Evolutionary conservation across 1,140 invertebrate genomes (phyloP).

Genomic region (Cepaea nemoralis): DNA sequence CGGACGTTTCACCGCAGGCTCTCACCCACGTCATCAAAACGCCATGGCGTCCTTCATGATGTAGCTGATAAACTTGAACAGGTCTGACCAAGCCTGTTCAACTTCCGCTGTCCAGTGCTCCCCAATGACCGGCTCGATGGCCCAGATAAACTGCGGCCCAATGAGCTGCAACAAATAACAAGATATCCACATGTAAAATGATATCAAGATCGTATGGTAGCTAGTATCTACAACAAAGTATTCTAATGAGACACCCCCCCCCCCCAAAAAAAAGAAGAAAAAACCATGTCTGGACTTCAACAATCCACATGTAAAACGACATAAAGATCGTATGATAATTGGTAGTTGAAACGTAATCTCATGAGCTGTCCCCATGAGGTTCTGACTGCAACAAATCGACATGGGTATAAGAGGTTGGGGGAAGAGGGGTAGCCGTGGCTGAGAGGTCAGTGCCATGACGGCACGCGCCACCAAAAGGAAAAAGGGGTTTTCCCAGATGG

Average conservation of each 20-base stretch:
- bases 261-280: too few species aligned
- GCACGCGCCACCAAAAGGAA: too few species aligned
- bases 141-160: conserved; percentile 74
- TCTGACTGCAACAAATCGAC: too few species aligned
- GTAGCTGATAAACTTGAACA: conserved; percentile 73
- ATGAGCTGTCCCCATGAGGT: conserved; percentile 63
- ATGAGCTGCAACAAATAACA: conserved; percentile 71
- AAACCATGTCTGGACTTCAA: not conserved
- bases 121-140: conserved; percentile 74
- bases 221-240: too few species aligned
- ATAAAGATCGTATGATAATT: not conserved
- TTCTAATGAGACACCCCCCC: conserved; percentile 69
- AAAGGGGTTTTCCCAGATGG: too few species aligned
- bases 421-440: too few species aligned
- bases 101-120: conserved; percentile 72
- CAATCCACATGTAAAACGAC: not conserved
- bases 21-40: too few species aligned
- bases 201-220: not conserved
- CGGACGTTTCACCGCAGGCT: too few species aligned
- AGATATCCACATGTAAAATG: not conserved
- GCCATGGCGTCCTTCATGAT: conserved; percentile 68
- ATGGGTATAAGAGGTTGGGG: too few species aligned
- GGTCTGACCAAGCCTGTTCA: conserved; percentile 73
- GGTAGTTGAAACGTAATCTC: too few species aligned
- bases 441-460: too few species aligned